Percentiles rank a stretch among this genome's conserved stretches.
These are phyloP conservation scores for Anastrepha ludens DNA, from an alignment of 1,140 invertebrate genomes.

Conservation along the genomic window DNA sequence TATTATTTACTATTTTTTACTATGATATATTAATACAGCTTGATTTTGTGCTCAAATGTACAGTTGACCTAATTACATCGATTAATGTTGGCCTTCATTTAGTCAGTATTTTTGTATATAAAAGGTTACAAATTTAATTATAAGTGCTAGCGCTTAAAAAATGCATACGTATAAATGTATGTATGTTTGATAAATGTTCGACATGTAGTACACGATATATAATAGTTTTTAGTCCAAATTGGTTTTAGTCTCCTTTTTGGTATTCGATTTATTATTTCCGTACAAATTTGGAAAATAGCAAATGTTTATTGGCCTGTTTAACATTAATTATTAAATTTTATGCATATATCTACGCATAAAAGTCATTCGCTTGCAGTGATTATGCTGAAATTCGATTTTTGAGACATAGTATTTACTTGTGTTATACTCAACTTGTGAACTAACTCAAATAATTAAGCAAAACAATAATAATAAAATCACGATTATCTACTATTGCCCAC, in stretches of 20 bases:
- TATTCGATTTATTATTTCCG: not conserved
- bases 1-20: no score
- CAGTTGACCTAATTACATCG: not conserved
- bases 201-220: not conserved
- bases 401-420: no score
- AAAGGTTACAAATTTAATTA: not conserved
- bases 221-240: not conserved
- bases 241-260: not conserved
- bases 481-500: no score
- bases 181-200: not conserved
- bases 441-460: no score
- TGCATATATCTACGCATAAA: no score
- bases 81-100: not conserved
- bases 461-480: no score
- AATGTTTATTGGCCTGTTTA: not conserved
- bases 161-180: not conserved
- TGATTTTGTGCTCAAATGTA: not conserved
- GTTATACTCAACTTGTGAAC: no score
- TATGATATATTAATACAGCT: no score
- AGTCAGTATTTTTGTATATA: not conserved
- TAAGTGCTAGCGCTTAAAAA: not conserved
- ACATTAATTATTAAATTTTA: no score
- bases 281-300: not conserved
- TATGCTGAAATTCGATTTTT: no score
- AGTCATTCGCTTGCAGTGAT: no score